Base-by-base conservation (phyloP, 2,797 vertebrate genomes). In the Chelon labrosus region DNA sequence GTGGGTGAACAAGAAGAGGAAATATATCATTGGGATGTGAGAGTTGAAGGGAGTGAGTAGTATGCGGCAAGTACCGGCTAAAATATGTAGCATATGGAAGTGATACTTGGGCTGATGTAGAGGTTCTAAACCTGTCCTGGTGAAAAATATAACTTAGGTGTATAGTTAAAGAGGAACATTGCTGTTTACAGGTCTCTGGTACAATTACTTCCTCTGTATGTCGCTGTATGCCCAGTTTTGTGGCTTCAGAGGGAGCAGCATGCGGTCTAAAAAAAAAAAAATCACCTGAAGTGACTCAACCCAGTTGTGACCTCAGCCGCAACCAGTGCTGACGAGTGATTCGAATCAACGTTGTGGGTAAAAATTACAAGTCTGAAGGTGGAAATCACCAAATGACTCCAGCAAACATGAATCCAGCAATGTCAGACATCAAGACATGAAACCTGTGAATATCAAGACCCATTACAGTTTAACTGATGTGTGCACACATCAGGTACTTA, bases 21-120 rank as follows among this genome's bases (percentile, higher is more conserved):
- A 84, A 83, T 55, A 44, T 17, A 66, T 50, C 42, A 13, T 8
- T 8, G 66, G 65, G 64, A 57, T 63, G 68, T 54, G 50, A 74
- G 27, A 65, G 57, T 47, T 9, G 42, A 42, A 50, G 51, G 42
- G 50, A 61, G 52, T 25, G 52, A 73, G 64, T 49, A 50, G 51
- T 6, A 22, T 7, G 52, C 7, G 2, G 31, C 7, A 35, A 72
- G 14, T 3, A 8, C 39, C 46, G 49, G 47, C 20, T 20, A 52
- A 64, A 74, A 67, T 7, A 53, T 46, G 56, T 3, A n/a, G 70
- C 19, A 31, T 0, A 35, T 2, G 1, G 39, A 39, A 14, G 39
- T 49, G 54, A 66, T 47, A 22, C 2, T 39, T 19, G 55, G 49
- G 25, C 37, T 10, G 3, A 62, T 59, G 42, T 46, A 47, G 16